A percentile compares a stretch with the other conserved stretches of the same genome.
Evolutionary conservation across 2,888 invertebrate species (phyloP).

Genomic region (Agonum fuliginosum): DNA sequence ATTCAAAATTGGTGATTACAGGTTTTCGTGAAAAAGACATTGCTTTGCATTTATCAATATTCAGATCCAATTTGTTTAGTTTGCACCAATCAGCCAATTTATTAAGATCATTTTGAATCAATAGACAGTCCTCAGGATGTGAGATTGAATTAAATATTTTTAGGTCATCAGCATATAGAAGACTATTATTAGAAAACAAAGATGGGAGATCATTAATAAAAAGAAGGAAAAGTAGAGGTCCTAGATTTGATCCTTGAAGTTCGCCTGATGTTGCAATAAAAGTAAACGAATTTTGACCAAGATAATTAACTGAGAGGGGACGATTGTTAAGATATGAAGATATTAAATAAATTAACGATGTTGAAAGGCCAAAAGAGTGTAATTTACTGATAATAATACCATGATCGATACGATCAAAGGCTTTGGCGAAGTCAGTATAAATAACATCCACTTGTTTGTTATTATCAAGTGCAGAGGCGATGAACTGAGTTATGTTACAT

Average conservation of each 20-base stretch:
- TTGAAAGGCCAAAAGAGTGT: neutral
- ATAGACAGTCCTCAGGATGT: neutral
- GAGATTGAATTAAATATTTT: neutral
- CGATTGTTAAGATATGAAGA: neutral
- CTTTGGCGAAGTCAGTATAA: constrained; percentile 4
- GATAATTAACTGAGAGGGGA: neutral
- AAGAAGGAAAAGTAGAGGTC: neutral
- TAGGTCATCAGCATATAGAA: neutral
- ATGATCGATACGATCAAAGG: constrained; percentile 19
- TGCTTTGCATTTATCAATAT: too few relatives aligned
- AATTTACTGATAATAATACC: neutral
- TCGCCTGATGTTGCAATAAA: neutral
- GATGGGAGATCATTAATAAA: neutral
- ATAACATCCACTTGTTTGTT: neutral
- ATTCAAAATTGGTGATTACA: neutral
- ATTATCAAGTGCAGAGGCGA: neutral
- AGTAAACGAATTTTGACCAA: neutral
- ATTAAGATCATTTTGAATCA: neutral
- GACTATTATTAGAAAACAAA: neutral
- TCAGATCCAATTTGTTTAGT: neutral
- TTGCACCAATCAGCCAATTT: neutral
- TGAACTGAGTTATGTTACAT: neutral
- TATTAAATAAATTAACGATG: constrained; percentile 2
- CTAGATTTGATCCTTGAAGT: constrained; percentile 6
- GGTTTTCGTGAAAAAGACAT: too few relatives aligned